Percentiles rank a stretch among this genome's conserved stretches.
Conservation (phyloP, 2,888 invertebrate species). For the Coelopa pilipes region DNA sequence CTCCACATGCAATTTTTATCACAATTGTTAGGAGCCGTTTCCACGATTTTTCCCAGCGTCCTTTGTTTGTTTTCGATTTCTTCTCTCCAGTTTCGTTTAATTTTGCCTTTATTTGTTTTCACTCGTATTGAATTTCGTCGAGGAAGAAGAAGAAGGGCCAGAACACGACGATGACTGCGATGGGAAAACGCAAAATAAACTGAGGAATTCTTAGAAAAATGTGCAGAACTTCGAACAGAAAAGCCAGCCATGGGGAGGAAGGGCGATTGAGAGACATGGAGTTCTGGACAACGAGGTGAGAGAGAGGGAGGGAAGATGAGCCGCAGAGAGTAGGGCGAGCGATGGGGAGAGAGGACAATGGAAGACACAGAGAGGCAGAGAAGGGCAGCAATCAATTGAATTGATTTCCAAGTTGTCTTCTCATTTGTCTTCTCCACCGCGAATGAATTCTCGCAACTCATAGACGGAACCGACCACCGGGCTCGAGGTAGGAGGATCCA, state of each 20-base stretch:
- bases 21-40: constrained; percentile 26
- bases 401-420: constrained; percentile 40
- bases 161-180: background rate
- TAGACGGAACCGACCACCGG: background rate
- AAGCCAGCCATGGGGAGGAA: background rate
- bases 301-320: no score
- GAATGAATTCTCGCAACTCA: constrained; percentile 17
- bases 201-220: no score
- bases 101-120: background rate
- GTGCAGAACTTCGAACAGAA: no score
- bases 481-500: background rate
- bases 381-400: constrained; percentile 43
- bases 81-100: constrained; percentile 2
- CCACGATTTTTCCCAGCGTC: constrained; percentile 5
- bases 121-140: constrained; percentile 21
- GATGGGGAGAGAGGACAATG: constrained; percentile 1
- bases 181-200: no score
- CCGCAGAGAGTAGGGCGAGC: no score
- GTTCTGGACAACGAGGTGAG: no score
- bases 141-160: background rate
- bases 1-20: constrained; percentile 30
- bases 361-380: constrained; percentile 29
- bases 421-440: constrained; percentile 26
- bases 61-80: background rate
- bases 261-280: background rate